Evolutionary conservation across 2,797 vertebrate genomes (phyloP).

Genomic region (Melanotaenia pygmaea): DNA sequence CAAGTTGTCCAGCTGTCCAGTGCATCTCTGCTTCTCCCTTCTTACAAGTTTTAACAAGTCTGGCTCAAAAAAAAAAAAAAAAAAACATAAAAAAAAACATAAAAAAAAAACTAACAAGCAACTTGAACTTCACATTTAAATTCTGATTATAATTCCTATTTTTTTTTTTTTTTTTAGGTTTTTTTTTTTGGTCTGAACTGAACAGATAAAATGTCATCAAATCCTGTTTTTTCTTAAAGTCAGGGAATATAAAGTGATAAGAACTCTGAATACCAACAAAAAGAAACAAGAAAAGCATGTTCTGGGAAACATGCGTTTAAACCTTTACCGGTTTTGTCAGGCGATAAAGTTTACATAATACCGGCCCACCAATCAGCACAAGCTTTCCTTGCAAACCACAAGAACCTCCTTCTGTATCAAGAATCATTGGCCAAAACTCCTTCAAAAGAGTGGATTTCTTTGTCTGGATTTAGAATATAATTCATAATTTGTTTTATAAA

Average conservation of each 20-base stretch:
- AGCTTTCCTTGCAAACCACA: constrained; percentile 81
- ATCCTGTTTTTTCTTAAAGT: constrained; percentile 79
- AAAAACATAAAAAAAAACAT: constrained; percentile 14
- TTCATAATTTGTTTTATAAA: constrained; percentile 83
- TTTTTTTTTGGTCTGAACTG: constrained; percentile 96
- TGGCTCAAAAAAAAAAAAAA: constrained; percentile 64
- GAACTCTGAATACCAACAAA: constrained; percentile 78
- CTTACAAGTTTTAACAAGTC: constrained; percentile 80
- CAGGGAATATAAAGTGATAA: constrained; percentile 84
- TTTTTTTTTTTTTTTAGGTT: constrained; percentile 67
- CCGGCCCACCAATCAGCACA: constrained; percentile 86
- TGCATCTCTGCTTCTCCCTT: constrained; percentile 78
- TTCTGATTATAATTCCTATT: constrained; percentile 77
- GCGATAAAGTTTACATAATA: constrained; percentile 74
- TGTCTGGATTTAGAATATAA: constrained; percentile 81
- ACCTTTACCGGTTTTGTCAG: constrained; percentile 70
- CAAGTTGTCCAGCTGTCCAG: constrained; percentile 71
- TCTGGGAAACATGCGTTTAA: constrained; percentile 59
- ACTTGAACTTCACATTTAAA: constrained; percentile 84
- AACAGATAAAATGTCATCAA: constrained; percentile 80
- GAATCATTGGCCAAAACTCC: constrained; percentile 79
- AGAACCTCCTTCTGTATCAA: constrained; percentile 68
- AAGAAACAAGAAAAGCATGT: constrained; percentile 61
- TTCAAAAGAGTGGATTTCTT: constrained; percentile 73
- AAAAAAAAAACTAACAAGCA: constrained; percentile 66